A percentile compares a stretch with the other conserved stretches of the same genome.
Conservation (phyloP, 2,888 invertebrate genomes). For the Papilio demoleus region DNA sequence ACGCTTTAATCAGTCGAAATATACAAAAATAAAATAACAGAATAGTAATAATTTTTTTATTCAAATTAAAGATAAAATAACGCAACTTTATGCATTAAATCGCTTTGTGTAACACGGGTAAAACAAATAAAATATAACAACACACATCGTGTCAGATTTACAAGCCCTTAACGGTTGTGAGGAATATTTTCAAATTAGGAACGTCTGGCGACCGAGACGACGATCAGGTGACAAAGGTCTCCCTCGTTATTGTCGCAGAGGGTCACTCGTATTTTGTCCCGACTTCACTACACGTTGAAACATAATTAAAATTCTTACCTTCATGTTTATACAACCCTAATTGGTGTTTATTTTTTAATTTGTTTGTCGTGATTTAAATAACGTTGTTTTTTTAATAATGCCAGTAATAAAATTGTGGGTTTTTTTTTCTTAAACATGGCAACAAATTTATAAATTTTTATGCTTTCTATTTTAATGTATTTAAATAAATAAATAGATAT, state of each 20-base stretch:
- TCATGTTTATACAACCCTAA: constrained; percentile 1
- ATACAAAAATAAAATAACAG: no score
- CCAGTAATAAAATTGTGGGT: no score
- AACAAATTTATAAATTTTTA: no score
- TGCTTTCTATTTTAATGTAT: no score
- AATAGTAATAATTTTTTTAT: no score
- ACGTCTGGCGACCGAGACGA: constrained; percentile 28
- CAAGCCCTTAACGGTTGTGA: constrained; percentile 12
- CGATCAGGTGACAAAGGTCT: constrained; percentile 35
- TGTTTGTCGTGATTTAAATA: not conserved
- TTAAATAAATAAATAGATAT: no score
- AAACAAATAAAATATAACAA: not conserved
- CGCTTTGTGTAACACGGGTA: not conserved
- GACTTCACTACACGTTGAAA: constrained; percentile 1
- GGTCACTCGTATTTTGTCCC: constrained; percentile 31
- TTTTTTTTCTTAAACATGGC: no score
- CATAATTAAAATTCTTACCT: constrained; percentile 16
- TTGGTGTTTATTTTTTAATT: constrained; percentile 1
- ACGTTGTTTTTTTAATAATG: no score
- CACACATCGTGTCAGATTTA: constrained; percentile 15
- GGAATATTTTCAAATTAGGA: constrained; percentile 35
- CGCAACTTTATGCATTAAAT: not conserved
- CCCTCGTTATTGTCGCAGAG: constrained; percentile 37
- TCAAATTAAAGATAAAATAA: no score
- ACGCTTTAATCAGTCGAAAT: no score